A percentile compares a stretch with the other conserved stretches of the same genome.
Conservation (phyloP, 1,140 invertebrate species). For the Delia radicum region DNA sequence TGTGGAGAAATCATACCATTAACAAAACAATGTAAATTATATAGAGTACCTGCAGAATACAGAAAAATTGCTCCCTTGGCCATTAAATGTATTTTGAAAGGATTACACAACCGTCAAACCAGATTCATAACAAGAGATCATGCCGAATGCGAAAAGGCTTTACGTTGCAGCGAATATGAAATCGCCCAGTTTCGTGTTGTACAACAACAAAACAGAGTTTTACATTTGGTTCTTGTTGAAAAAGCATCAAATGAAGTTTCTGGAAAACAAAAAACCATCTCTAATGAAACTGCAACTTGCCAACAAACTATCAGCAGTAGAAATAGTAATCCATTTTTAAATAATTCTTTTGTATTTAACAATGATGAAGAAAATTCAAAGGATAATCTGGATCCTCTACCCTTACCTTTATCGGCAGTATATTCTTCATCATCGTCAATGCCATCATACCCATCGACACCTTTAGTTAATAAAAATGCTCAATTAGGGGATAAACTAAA, state of each 20-base stretch:
- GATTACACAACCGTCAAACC: neutral
- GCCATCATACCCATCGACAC: no score
- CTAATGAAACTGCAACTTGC: no score
- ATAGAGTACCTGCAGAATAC: neutral
- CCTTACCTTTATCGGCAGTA: neutral
- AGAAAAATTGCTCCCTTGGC: slow-evolving; percentile 14
- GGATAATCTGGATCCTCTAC: neutral
- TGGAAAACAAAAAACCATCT: neutral
- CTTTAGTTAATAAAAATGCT: neutral
- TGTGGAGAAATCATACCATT: slow-evolving; percentile 25
- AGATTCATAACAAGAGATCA: neutral
- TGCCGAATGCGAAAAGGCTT: neutral
- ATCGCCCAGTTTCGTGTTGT: neutral
- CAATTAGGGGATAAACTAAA: neutral
- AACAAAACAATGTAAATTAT: neutral
- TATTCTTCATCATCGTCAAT: neutral
- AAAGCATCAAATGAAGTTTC: neutral
- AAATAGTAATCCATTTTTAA: neutral
- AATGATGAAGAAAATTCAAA: neutral
- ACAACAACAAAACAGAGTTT: neutral
- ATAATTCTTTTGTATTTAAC: slow-evolving; percentile 1
- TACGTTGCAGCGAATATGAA: slow-evolving; percentile 11
- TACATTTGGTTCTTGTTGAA: slow-evolving; percentile 12
- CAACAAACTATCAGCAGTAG: neutral
- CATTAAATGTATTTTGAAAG: slow-evolving; percentile 21